Percentiles rank a stretch among this genome's conserved stretches.
These are phyloP conservation scores for Papilio protenor DNA, from an alignment of 2,888 invertebrate species.

Conservation along the genomic window DNA sequence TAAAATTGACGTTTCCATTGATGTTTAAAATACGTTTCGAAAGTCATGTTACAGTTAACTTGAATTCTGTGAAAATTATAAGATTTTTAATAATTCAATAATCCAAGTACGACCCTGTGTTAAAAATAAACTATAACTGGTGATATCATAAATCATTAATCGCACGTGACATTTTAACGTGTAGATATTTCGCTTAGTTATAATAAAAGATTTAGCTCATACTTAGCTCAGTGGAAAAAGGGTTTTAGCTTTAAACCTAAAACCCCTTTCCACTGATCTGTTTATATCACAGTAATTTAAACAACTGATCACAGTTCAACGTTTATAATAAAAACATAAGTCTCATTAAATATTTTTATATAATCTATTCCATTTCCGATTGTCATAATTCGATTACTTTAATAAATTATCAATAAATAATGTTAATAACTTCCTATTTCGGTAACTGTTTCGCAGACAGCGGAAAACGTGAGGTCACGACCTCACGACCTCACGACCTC, in stretches of 20 bases:
- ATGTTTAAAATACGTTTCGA: no score
- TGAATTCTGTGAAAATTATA: neutral
- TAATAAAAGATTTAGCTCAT: neutral
- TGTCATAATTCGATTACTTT: neutral
- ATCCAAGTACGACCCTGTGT: conserved; percentile 2
- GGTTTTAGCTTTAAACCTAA: neutral
- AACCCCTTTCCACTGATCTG: neutral
- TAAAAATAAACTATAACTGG: conserved; percentile 5
- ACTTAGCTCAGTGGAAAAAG: neutral
- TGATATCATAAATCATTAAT: conserved; percentile 6
- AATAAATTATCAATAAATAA: conserved; percentile 16
- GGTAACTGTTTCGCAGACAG: conserved; percentile 1
- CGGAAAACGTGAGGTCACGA: neutral
- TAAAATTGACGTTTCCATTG: no score
- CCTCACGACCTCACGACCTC: neutral
- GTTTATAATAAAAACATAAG: neutral
- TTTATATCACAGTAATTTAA: neutral
- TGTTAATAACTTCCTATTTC: conserved; percentile 16
- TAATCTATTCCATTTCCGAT: neutral
- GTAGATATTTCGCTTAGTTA: neutral
- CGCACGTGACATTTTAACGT: neutral
- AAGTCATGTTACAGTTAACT: neutral
- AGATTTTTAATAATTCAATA: neutral
- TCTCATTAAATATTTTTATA: neutral
- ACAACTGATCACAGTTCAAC: neutral